Evolutionary conservation across 2,888 invertebrate genomes (phyloP), one percentile per base, ranked within the genome.

Genomic region (Plusia festucae): DNA sequence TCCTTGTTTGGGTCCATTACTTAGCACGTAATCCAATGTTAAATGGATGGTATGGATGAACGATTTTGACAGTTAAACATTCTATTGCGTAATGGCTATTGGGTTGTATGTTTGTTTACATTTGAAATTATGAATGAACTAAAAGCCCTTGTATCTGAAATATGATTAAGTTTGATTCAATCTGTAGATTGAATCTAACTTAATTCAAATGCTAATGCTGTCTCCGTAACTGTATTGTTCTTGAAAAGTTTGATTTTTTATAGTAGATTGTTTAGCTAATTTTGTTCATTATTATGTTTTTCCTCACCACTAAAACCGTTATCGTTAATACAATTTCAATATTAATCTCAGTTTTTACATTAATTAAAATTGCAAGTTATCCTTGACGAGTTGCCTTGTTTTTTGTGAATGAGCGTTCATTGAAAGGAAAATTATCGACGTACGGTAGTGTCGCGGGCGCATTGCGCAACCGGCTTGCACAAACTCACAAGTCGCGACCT

Each of bases 351-450:
- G 73, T 51, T 8, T 46, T 62, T 30, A 44, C 62, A 32, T 61
- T 55, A 66, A 49, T 49, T 49, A 75, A 78, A 72, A 75, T 58
- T 54, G 46, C 49, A 61, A 49, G 68, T 69, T 74, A 60, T 70
- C 73, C 73, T 74, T 81, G 77, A 68, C 61, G 64, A 53, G 52
- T 55, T 65, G 65, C 62, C 60, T 59, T 22, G 22, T 70, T 73
- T 49, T 72, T 77, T 69, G 69, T 85, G 82, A 85, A 83, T 85
- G 83, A 80, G 81, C 73, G 78, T 65, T 69, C 79, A 85, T 85
- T 86, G 85, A 85, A 85, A 88, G 83, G 77, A 73, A 86, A 81
- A 79, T 79, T 82, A 79, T 65, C 64, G 55, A 68, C 70, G 62
- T 74, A 78, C 73, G 70, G 79, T 76, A 60, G 70, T 73, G 78